These are phyloP conservation scores for Antennarius maculatus DNA, from an alignment of 2,797 vertebrate species.

Conservation along the genomic window DNA sequence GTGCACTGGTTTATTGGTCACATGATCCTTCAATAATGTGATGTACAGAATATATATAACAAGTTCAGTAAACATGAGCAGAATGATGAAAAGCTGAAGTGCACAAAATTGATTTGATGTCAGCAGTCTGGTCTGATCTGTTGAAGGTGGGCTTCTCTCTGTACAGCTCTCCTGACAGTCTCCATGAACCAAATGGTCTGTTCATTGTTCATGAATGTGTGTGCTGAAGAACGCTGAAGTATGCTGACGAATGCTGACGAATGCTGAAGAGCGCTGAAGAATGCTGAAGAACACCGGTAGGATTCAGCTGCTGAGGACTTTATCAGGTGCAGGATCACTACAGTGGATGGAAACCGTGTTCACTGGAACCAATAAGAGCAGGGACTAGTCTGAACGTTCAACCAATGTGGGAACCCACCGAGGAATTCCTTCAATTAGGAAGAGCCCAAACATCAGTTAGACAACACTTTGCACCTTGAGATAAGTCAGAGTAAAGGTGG, in stretches of 20 bases:
- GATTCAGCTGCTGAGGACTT: not conserved
- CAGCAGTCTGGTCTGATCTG: not conserved
- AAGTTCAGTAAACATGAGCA: not conserved
- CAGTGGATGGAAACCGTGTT: not conserved
- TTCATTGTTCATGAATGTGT: not conserved
- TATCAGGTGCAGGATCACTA: slow-evolving; percentile 2
- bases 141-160: not conserved
- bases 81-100: not conserved
- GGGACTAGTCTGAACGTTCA: not conserved
- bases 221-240: too few species aligned
- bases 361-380: not conserved
- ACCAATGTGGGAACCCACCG: too few species aligned
- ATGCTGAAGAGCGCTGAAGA: too few species aligned
- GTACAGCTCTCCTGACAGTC: not conserved
- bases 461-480: not conserved
- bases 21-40: not conserved
- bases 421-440: too few species aligned
- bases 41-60: not conserved
- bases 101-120: not conserved
- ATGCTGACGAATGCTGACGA: too few species aligned
- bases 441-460: not conserved
- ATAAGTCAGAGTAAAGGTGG: not conserved
- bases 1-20: too few species aligned
- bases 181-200: not conserved
- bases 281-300: too few species aligned